Conservation (phyloP, 2,113 vertebrate species). For the Anoplopoma fimbria region DNA sequence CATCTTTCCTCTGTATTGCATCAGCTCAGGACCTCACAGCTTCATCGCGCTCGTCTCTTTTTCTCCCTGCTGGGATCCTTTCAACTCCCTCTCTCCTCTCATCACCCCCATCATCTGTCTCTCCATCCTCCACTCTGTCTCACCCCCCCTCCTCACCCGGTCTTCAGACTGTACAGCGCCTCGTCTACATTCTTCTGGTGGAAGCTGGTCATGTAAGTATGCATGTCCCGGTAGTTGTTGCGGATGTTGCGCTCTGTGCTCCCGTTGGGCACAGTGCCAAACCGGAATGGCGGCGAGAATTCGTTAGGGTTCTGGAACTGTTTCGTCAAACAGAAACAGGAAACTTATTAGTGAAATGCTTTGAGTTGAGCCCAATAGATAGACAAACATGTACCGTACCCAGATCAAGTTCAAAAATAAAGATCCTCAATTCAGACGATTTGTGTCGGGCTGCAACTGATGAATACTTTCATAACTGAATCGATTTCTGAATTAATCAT, state of each 20-base stretch:
- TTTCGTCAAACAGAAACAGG: not conserved
- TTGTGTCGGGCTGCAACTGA: not conserved
- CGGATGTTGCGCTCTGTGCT: conserved; percentile 99
- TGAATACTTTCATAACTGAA: not conserved
- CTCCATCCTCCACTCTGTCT: not conserved
- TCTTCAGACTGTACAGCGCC: conserved; percentile 94
- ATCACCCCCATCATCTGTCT: conserved; percentile 29
- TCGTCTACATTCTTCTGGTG: conserved; percentile 98
- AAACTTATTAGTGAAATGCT: conserved; percentile 32
- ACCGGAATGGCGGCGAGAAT: conserved; percentile 98
- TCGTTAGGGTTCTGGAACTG: conserved; percentile 99
- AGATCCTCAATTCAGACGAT: not conserved
- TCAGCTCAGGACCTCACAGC: conserved; percentile 67
- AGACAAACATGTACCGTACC: conserved; percentile 4
- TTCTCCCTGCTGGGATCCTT: conserved; percentile 57
- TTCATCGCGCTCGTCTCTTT: conserved; percentile 39
- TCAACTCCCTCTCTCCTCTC: conserved; percentile 45
- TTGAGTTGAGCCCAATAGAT: conserved; percentile 21
- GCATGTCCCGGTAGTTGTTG: conserved; percentile 99
- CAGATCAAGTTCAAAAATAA: not conserved
- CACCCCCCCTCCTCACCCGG: conserved; percentile 86
- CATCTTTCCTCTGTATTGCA: conserved; percentile 69
- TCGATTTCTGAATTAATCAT: not conserved
- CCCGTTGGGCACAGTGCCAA: conserved; percentile 98
- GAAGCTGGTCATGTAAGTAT: conserved; percentile 99